Evolutionary conservation across 1,140 invertebrate genomes (phyloP).

Genomic region (Drosophila sturtevanti): DNA sequence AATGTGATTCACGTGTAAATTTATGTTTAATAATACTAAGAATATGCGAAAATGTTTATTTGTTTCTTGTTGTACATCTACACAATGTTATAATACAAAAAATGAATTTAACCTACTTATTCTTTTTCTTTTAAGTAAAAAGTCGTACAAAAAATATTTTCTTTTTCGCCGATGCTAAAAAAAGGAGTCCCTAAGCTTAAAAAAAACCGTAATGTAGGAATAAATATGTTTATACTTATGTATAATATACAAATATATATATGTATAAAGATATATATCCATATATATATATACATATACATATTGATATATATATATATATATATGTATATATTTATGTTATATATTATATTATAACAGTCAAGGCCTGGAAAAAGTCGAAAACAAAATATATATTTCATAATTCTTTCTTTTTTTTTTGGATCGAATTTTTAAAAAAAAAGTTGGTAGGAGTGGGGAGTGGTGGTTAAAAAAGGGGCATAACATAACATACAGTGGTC

Average conservation of each 20-base stretch:
- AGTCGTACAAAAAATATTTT: constrained; percentile 12
- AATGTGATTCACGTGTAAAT: background rate
- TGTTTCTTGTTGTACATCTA: background rate
- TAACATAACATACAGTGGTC: constrained; percentile 1
- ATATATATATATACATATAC: constrained; percentile 45
- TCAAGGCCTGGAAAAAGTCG: constrained; percentile 41
- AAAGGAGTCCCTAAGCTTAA: constrained; percentile 5
- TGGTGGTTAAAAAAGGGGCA: constrained; percentile 11
- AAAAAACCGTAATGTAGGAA: constrained; percentile 1
- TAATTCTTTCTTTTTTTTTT: constrained; percentile 9
- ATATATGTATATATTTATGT: constrained; percentile 43
- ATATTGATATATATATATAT: constrained; percentile 58
- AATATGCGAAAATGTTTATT: background rate
- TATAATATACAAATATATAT: background rate
- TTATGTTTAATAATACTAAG: background rate
- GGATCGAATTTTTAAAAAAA: background rate
- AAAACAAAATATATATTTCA: background rate
- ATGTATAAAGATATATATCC: constrained; percentile 44
- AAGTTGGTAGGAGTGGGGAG: background rate
- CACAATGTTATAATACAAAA: background rate
- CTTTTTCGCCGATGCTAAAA: background rate
- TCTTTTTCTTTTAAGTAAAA: background rate
- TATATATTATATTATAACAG: constrained; percentile 23
- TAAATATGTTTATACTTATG: background rate
- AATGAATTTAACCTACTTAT: constrained; percentile 3